Base-by-base conservation (phyloP, 2,888 invertebrate genomes). In the Volucella zonaria region DNA sequence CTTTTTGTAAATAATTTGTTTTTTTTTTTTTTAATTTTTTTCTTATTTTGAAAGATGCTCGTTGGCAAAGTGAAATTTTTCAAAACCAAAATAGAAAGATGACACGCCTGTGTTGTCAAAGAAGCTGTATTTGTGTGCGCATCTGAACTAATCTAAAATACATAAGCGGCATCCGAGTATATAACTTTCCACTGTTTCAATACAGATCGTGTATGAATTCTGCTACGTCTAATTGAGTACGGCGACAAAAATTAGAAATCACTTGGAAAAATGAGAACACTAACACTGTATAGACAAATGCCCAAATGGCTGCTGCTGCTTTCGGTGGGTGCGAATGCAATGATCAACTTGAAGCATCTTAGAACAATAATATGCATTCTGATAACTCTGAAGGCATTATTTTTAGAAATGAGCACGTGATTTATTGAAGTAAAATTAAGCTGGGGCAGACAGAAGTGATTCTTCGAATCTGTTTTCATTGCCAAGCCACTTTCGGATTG, bases 331-430 rank as follows among this genome's bases (percentile, higher is more conserved):
- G 12, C 45, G 56, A 45, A 38, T 56, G 15, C 38, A 58, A 10
- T n/a, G 23, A 31, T 31, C 9, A 23, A 38, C 18, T 38, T 40
- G 38, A 58, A n/a, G 40, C 31, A 59, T 59, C 43, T 59, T 14
- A 23, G 23, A 31, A 51, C 23, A 40, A 12, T 40, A 51, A 42
- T 52, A 73, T 38, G 43, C 49, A 51, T 23, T 71, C 31, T 45
- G 15, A 18, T 56, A 45, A 56, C 14, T 40, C n/a, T 59, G 23
- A 66, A 58, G 51, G n/a, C 43, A 68, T 76, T 73, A 73, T 76
- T 76, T 76, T 68, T 76, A 61, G 76, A 52, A 38, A 76, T 68
- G 76, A 76, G 45, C 67, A 66, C 75, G 75, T 75, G 75, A 75
- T 59, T 67, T 56, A 64, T 56, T 49, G 23, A 45, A 23, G 38